phyloP scores from a whole-genome alignment of 2,797 vertebrate genomes.

The Gobionotothen gibberifrons region DNA sequence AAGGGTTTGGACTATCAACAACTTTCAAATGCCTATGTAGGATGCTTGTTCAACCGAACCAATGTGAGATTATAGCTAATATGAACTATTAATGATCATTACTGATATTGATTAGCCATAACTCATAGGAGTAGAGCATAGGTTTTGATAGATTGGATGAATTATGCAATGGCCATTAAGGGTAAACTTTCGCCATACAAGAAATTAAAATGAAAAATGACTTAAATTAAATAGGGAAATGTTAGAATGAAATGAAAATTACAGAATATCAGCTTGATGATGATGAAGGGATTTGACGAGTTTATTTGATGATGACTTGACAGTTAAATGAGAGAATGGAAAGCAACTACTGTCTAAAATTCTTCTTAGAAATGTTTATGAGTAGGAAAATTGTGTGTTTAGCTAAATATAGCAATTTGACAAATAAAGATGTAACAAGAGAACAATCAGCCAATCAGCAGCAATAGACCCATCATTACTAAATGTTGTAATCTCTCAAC shows the following conservation, averaged over 20 bases:
- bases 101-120: constrained; percentile 78
- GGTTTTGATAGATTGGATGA: constrained; percentile 60
- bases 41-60: constrained; percentile 62
- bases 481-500: constrained; percentile 23
- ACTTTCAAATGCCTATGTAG: constrained; percentile 55
- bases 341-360: background rate
- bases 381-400: background rate
- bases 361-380: background rate
- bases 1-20: constrained; percentile 32
- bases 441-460: constrained; percentile 16
- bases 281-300: constrained; percentile 3
- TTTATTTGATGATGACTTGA: constrained; percentile 19
- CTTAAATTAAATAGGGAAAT: constrained; percentile 27
- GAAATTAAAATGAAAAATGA: constrained; percentile 45
- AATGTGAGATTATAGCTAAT: constrained; percentile 66
- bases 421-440: constrained; percentile 4
- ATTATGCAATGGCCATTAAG: constrained; percentile 55
- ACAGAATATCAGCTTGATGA: background rate
- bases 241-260: constrained; percentile 29
- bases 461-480: constrained; percentile 9
- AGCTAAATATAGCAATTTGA: constrained; percentile 1
- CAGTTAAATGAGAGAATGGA: background rate
- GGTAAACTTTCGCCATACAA: constrained; percentile 22
- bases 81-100: constrained; percentile 74
- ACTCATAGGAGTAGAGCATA: constrained; percentile 50